Base-by-base conservation (phyloP, 2,797 vertebrate species). In the Scomberomorus guttatus region DNA sequence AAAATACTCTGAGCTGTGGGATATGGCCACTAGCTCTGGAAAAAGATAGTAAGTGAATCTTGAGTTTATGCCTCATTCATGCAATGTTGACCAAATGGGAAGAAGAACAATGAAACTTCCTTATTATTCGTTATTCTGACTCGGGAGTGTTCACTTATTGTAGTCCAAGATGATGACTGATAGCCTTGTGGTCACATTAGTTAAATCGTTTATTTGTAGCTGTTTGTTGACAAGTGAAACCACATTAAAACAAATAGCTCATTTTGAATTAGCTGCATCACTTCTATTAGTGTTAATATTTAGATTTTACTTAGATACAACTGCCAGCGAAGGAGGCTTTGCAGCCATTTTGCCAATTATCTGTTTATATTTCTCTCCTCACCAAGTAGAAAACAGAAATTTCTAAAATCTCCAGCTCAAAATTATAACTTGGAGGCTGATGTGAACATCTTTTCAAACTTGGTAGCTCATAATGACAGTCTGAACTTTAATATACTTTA, bases 391-490 rank as follows among this genome's bases (percentile, higher is more conserved):
- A 57, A 57, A 57, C 12, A 62, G 25, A 57, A 66, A 37, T 22
- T 51, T 14, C 34, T 56, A n/a, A 51, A 42, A 14, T 42, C 22
- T 72, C 37, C 1, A 9, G 54, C 22, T 48, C 55, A 42, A 34
- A 69, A 62, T 56, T 5, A 22, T 39, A 63, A 65, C 14, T 18
- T 13, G 4, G 13, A 22, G 3, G 13, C 7, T 52, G 63, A 68
- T 8, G 2, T 61, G 22, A 75, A 46, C 8, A 0, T 6, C 42
- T 75, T 64, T 68, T 17, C 50, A 0, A 2, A 32, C 32, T 57
- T 11, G 32, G 56, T 58, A 63, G 42, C 24, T 72, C 15, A 17
- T n/a, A 44, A 63, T 54, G 42, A 48, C 39, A 37, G 18, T 60
- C 46, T 32, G 37, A n/a, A 15, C 50, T 17, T 18, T 4, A 18